Percentiles rank a stretch among this genome's conserved stretches.
Evolutionary conservation across 2,888 invertebrate species (phyloP).

Genomic region (Caenorhabditis macrosperma): DNA sequence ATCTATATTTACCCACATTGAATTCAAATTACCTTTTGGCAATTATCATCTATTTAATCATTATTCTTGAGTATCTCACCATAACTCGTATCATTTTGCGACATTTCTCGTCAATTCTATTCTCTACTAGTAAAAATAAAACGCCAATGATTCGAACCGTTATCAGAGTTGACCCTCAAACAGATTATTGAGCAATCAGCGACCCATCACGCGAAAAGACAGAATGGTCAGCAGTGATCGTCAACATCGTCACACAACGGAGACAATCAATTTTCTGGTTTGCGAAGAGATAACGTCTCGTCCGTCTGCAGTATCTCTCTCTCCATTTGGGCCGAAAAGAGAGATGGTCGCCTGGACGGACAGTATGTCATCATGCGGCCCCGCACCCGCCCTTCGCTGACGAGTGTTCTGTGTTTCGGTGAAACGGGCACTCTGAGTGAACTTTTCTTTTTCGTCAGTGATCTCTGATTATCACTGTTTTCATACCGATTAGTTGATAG

Average conservation of each 20-base stretch:
- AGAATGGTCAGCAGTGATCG: background rate
- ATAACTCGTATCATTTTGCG: no score
- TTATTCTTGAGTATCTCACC: no score
- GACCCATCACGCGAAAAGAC: background rate
- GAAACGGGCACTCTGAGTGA: conserved; percentile 4
- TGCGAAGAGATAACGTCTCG: conserved; percentile 28
- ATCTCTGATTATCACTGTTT: no score
- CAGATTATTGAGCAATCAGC: background rate
- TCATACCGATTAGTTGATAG: no score
- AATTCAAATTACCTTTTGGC: no score
- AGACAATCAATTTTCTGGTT: conserved; percentile 45
- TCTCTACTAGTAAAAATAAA: no score
- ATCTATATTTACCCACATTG: no score
- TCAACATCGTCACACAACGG: conserved; percentile 15
- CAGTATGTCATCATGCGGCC: conserved; percentile 34
- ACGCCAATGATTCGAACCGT: no score
- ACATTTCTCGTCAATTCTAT: no score
- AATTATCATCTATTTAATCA: no score
- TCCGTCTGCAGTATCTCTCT: conserved; percentile 1
- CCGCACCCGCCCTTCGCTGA: conserved; percentile 5
- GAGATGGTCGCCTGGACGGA: conserved; percentile 19
- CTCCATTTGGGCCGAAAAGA: background rate
- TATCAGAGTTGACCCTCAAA: no score
- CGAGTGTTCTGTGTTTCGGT: conserved; percentile 34
- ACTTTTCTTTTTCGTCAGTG: background rate